A percentile compares a stretch with the other conserved stretches of the same genome.
Conservation (phyloP, 2,113 vertebrate genomes). For the Cnemophilus loriae region DNA sequence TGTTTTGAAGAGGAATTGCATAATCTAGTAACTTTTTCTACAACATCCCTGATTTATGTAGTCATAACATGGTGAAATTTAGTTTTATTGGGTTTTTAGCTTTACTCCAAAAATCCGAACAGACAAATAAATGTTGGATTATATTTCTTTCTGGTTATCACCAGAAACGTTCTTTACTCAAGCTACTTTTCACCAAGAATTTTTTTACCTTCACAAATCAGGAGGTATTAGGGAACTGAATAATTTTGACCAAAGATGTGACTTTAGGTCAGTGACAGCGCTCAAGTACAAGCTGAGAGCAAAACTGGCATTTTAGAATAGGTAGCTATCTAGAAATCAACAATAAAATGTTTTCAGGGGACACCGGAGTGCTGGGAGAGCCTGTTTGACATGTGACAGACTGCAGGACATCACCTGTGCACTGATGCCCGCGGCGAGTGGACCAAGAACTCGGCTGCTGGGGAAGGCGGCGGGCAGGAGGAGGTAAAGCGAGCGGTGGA, state of each 20-base stretch:
- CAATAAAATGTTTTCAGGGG: background rate
- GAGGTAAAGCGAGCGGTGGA: accelerated
- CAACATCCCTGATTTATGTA: background rate
- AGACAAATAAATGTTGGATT: background rate
- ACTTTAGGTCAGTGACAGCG: background rate
- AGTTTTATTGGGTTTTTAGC: background rate
- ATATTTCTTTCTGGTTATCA: background rate
- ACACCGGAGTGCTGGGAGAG: background rate
- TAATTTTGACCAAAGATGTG: background rate
- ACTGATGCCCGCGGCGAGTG: accelerated
- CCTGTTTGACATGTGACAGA: accelerated
- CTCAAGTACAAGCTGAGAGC: background rate
- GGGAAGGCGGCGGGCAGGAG: background rate
- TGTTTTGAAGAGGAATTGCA: background rate
- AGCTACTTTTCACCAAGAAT: background rate
- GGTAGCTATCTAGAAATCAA: background rate
- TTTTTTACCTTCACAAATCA: background rate
- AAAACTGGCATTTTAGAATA: background rate
- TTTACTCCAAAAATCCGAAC: background rate
- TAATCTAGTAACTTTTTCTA: background rate
- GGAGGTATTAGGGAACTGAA: background rate
- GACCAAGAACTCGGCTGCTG: accelerated
- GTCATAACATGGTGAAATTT: background rate
- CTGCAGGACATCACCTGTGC: background rate
- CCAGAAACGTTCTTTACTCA: background rate